Percentiles rank a stretch among this genome's conserved stretches.
These are phyloP conservation scores for Oikopleura vanhoeffeni DNA, from an alignment of 23 tunicate species.

Conservation along the genomic window DNA sequence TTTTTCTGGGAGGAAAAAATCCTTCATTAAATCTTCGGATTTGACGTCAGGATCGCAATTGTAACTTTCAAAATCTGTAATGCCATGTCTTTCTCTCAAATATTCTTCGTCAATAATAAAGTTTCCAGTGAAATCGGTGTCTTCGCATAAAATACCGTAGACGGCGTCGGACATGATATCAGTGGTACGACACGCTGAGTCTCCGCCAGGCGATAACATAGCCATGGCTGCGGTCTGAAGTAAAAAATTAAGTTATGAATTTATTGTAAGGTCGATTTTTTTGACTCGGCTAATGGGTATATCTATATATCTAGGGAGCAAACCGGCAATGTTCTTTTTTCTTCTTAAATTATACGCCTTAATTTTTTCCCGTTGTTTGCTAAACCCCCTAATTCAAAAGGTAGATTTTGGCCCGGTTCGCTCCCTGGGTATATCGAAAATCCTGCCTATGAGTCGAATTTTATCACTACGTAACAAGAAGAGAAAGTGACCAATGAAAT, in stretches of 20 bases:
- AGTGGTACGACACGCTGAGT: background rate
- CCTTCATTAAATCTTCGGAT: background rate
- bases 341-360: too few relatives aligned
- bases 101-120: conserved; percentile 66
- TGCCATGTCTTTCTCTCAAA: conserved; percentile 39
- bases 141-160: conserved; percentile 16
- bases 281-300: too few relatives aligned
- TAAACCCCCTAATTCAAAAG: too few relatives aligned
- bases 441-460: too few relatives aligned
- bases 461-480: too few relatives aligned
- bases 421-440: too few relatives aligned
- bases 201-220: background rate
- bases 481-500: too few relatives aligned
- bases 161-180: background rate
- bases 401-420: too few relatives aligned
- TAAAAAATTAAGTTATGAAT: background rate
- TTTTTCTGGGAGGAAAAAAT: conserved; percentile 13
- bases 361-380: too few relatives aligned
- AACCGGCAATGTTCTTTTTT: too few relatives aligned
- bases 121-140: conserved; percentile 31
- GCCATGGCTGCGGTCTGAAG: conserved; percentile 3
- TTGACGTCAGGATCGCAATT: background rate
- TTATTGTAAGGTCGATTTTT: too few relatives aligned
- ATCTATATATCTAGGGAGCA: too few relatives aligned
- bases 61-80: conserved; percentile 38